Percentiles rank a stretch among this genome's conserved stretches.
phyloP scores from a whole-genome alignment of 2,888 invertebrate species.

The Hemistola chrysoprasaria region DNA sequence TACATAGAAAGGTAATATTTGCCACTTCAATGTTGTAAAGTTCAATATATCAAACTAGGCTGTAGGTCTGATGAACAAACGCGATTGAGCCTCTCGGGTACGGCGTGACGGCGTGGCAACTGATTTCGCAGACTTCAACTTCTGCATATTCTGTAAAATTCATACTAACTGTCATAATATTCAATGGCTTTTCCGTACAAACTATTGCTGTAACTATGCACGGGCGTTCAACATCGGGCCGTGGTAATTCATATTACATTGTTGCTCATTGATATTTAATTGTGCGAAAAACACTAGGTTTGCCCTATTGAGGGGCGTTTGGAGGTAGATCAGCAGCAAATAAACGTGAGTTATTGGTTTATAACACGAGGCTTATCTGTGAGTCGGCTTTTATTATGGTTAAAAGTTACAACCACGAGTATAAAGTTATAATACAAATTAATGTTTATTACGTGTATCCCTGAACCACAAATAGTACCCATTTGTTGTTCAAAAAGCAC shows the following conservation, averaged over 20 bases:
- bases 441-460: too few relatives aligned
- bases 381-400: background rate
- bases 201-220: slow-evolving; percentile 6
- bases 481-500: too few relatives aligned
- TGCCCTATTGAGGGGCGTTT: slow-evolving; percentile 18
- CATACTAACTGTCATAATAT: slow-evolving; percentile 5
- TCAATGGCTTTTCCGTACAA: slow-evolving; percentile 1
- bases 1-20: slow-evolving; percentile 8
- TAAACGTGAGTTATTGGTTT: slow-evolving; percentile 16
- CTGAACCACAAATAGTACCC: too few relatives aligned
- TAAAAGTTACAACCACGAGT: too few relatives aligned
- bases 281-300: slow-evolving; percentile 50
- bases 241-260: slow-evolving; percentile 54
- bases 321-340: slow-evolving; percentile 14
- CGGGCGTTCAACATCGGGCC: slow-evolving; percentile 28
- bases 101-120: too few relatives aligned
- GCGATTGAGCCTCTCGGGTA: slow-evolving; percentile 53
- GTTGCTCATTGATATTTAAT: slow-evolving; percentile 71
- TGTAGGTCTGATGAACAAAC: slow-evolving; percentile 52
- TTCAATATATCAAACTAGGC: slow-evolving; percentile 45
- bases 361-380: slow-evolving; percentile 18
- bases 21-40: slow-evolving; percentile 13
- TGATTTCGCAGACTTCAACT: too few relatives aligned
- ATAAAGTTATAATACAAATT: too few relatives aligned
- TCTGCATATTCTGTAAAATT: too few relatives aligned